A percentile compares a stretch with the other conserved stretches of the same genome.
Evolutionary conservation across 2,888 invertebrate genomes (phyloP).

Genomic region (Tuta absoluta): DNA sequence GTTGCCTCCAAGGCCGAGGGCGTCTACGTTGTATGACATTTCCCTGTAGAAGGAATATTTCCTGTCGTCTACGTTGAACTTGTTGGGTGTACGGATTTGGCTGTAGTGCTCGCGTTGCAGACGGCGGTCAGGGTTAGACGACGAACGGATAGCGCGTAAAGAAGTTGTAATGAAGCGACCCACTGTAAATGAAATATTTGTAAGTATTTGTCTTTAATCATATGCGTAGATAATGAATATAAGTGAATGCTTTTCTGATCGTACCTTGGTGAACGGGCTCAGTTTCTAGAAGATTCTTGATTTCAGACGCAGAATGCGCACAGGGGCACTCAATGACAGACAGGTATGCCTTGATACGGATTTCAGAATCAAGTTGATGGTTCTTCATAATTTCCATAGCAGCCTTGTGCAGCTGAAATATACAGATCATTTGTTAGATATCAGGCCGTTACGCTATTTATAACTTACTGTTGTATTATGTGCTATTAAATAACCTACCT

Average conservation of each 20-base stretch:
- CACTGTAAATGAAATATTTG: conserved; percentile 68
- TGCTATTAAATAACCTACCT: conserved; percentile 50
- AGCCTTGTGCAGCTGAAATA: conserved; percentile 65
- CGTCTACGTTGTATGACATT: conserved; percentile 85
- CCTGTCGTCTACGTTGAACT: conserved; percentile 85
- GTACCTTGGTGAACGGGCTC: conserved; percentile 89
- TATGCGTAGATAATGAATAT: not conserved
- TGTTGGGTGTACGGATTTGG: conserved; percentile 77
- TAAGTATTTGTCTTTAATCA: not conserved
- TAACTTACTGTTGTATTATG: not conserved
- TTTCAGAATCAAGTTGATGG: conserved; percentile 89
- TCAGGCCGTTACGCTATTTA: not conserved
- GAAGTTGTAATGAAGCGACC: conserved; percentile 93
- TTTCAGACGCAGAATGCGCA: conserved; percentile 84
- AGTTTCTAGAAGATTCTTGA: conserved; percentile 86
- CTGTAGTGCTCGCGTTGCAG: conserved; percentile 76
- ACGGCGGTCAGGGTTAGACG: conserved; percentile 88
- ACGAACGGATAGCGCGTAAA: conserved; percentile 88
- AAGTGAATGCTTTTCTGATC: not conserved
- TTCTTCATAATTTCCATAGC: conserved; percentile 85
- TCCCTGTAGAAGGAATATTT: conserved; percentile 91
- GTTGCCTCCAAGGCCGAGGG: conserved; percentile 85
- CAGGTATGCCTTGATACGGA: conserved; percentile 93
- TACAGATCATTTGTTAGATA: conserved; percentile 11
- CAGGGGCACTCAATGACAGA: conserved; percentile 88